These are phyloP conservation scores for Rallus limicola DNA, from an alignment of 2,113 vertebrate species.

Conservation along the genomic window DNA sequence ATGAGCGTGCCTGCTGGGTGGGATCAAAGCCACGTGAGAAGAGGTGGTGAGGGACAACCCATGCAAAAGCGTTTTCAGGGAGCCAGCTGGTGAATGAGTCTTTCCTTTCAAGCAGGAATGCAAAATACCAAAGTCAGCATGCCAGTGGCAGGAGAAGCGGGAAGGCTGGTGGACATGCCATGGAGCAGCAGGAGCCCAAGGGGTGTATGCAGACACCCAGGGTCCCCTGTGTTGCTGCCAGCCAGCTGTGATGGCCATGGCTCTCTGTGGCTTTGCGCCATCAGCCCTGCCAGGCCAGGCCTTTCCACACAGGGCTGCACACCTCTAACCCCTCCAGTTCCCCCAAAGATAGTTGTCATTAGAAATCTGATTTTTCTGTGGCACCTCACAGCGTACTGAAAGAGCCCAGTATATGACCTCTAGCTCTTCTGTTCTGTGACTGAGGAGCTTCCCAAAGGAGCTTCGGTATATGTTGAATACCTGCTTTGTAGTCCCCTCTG, in stretches of 20 bases:
- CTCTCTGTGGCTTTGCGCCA: background rate
- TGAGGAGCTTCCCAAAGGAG: background rate
- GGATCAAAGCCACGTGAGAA: background rate
- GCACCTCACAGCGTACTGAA: background rate
- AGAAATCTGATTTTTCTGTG: background rate
- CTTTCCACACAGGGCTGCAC: background rate
- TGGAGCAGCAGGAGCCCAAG: accelerated
- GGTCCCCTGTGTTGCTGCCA: background rate
- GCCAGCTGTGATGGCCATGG: background rate
- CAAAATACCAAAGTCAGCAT: background rate
- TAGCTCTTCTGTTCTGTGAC: background rate
- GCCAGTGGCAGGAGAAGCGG: background rate
- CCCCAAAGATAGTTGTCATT: background rate
- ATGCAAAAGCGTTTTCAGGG: accelerated
- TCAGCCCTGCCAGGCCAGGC: too few relatives aligned
- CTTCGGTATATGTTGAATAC: background rate
- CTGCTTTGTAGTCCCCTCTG: background rate
- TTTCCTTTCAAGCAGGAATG: background rate
- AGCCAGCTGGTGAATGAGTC: background rate
- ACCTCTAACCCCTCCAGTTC: background rate
- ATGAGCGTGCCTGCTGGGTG: accelerated
- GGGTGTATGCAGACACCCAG: background rate
- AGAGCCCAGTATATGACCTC: background rate
- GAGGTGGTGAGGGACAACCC: background rate
- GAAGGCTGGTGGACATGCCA: accelerated